Percentiles rank a stretch among this genome's conserved stretches.
Evolutionary conservation across 2,888 invertebrate species (phyloP).

Genomic region (Litoditis marina): DNA sequence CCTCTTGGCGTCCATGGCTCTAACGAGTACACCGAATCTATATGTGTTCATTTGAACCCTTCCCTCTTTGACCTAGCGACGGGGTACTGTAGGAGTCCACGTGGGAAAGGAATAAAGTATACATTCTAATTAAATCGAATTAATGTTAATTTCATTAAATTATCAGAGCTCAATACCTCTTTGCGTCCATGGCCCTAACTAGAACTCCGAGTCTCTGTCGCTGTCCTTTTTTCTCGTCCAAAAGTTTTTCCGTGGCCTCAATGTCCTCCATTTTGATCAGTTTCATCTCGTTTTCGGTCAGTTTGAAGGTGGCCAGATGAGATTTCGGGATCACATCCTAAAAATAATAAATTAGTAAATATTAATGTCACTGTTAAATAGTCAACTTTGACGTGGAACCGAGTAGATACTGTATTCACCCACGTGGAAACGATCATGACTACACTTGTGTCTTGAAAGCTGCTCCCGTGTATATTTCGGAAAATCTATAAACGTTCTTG

Average conservation of each 20-base stretch:
- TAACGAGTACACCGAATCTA: too few species aligned
- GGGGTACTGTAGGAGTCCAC: too few species aligned
- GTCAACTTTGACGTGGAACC: too few species aligned
- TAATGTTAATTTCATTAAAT: neutral
- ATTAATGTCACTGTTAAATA: too few species aligned
- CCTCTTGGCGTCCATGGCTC: too few species aligned
- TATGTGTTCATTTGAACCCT: too few species aligned
- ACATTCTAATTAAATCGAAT: too few species aligned
- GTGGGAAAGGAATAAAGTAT: too few species aligned
- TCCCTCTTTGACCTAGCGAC: too few species aligned
- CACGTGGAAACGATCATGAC: neutral
- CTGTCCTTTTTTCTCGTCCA: slow-evolving; percentile 28
- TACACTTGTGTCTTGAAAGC: slow-evolving; percentile 61
- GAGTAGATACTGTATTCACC: slow-evolving; percentile 3
- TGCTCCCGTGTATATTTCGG: slow-evolving; percentile 59
- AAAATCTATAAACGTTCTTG: too few species aligned
- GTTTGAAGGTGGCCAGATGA: slow-evolving; percentile 54
- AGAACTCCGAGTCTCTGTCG: slow-evolving; percentile 33
- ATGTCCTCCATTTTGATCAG: slow-evolving; percentile 54
- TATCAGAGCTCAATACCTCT: slow-evolving; percentile 9
- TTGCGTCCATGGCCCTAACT: slow-evolving; percentile 34
- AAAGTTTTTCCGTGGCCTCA: slow-evolving; percentile 40
- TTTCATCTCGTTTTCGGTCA: slow-evolving; percentile 58
- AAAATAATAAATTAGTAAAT: slow-evolving; percentile 10
- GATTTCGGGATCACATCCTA: slow-evolving; percentile 59